phyloP scores from a whole-genome alignment of 2,888 invertebrate genomes.

The Leucophenga montana region DNA sequence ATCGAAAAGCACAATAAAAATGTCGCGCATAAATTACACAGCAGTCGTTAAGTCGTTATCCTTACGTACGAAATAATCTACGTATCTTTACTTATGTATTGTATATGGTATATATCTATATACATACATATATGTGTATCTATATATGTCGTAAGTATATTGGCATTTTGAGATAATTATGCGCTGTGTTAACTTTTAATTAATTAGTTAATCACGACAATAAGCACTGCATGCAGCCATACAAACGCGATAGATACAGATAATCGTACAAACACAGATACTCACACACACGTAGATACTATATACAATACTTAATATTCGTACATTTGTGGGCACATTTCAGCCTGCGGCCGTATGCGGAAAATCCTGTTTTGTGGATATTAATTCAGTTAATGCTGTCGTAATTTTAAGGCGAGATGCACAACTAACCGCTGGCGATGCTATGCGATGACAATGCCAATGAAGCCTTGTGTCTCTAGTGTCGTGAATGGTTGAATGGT shows the following conservation, averaged over 20 bases:
- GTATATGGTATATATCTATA: too few relatives aligned
- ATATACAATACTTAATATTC: neutral
- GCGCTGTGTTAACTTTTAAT: constrained; percentile 13
- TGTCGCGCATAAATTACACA: too few relatives aligned
- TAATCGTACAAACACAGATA: neutral
- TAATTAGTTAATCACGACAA: constrained; percentile 18
- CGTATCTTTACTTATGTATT: too few relatives aligned
- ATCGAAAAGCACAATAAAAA: too few relatives aligned
- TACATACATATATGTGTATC: too few relatives aligned
- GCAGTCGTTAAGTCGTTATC: too few relatives aligned
- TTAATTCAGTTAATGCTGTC: constrained; percentile 21
- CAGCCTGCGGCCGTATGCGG: neutral
- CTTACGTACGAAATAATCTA: too few relatives aligned
- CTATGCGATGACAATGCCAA: neutral
- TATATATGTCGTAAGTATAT: neutral
- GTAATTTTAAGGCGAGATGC: constrained; percentile 13
- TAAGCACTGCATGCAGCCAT: neutral
- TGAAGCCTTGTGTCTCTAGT: neutral
- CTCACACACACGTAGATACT: neutral
- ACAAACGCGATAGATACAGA: neutral
- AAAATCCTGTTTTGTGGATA: constrained; percentile 6
- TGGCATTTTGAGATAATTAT: neutral
- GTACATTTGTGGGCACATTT: constrained; percentile 10
- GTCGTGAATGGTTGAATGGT: neutral
- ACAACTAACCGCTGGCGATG: neutral